These are phyloP conservation scores for Limnodromus scolopaceus DNA, from an alignment of 2,797 vertebrate genomes.

Conservation along the genomic window DNA sequence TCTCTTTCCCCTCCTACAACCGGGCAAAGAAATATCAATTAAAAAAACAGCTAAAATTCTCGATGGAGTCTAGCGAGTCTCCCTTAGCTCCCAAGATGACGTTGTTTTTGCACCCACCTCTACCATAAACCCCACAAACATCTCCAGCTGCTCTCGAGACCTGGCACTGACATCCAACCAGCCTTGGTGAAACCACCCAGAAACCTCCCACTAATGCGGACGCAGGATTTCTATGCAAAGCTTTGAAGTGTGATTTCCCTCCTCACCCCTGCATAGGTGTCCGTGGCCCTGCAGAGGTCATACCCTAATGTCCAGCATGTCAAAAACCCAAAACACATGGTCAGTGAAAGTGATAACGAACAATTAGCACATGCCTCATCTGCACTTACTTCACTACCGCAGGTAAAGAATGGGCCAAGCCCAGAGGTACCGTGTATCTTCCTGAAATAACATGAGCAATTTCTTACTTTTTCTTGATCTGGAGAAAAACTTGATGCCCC, in stretches of 20 bases:
- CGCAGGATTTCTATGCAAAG: neutral
- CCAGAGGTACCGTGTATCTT: constrained; percentile 67
- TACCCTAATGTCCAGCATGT: neutral
- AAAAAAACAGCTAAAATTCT: neutral
- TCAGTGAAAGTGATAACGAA: constrained; percentile 20
- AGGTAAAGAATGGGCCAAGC: constrained; percentile 61
- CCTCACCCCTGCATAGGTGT: neutral
- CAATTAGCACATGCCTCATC: constrained; percentile 42
- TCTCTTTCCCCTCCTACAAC: fast-evolving
- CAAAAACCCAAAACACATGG: neutral
- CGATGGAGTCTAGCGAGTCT: neutral
- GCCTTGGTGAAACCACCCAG: neutral
- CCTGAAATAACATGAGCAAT: constrained; percentile 66
- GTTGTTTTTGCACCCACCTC: neutral
- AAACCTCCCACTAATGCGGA: fast-evolving
- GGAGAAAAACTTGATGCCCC: constrained; percentile 94
- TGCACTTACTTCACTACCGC: constrained; percentile 66
- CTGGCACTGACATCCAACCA: fast-evolving
- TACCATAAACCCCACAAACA: neutral
- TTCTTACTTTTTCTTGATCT: constrained; percentile 93
- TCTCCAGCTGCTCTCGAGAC: neutral
- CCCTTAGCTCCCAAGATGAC: neutral
- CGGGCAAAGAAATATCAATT: neutral
- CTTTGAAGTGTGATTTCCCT: neutral
- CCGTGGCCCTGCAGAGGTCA: neutral